A percentile compares a stretch with the other conserved stretches of the same genome.
These are phyloP conservation scores for Heliconius nattereri DNA, from an alignment of 1,140 invertebrate genomes.

Conservation along the genomic window DNA sequence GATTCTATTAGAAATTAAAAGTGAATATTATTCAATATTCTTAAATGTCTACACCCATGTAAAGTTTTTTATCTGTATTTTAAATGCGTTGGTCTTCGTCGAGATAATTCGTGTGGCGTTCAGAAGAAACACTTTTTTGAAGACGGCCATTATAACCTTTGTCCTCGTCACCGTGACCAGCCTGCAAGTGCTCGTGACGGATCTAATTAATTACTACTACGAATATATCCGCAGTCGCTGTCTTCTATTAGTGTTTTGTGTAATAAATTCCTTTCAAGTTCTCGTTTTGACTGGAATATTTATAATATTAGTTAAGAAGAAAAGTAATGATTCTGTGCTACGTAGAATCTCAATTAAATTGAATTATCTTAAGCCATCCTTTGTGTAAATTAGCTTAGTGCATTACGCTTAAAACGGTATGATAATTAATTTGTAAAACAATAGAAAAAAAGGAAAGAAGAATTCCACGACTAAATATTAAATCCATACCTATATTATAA, in stretches of 20 bases:
- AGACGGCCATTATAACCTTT: slow-evolving; percentile 49
- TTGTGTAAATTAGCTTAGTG: not conserved
- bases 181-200: slow-evolving; percentile 53
- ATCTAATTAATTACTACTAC: slow-evolving; percentile 49
- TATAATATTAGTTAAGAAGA: slow-evolving; percentile 43
- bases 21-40: slow-evolving; percentile 36
- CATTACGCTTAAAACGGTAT: too few species aligned
- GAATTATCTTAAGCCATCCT: slow-evolving; percentile 6
- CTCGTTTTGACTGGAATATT: slow-evolving; percentile 47
- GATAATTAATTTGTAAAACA: too few species aligned
- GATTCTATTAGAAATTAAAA: slow-evolving; percentile 33
- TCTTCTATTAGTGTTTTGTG: slow-evolving; percentile 43
- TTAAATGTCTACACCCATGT: slow-evolving; percentile 43
- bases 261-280: slow-evolving; percentile 57
- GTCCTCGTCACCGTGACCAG: slow-evolving; percentile 52
- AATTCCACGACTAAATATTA: too few species aligned
- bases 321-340: slow-evolving; percentile 35
- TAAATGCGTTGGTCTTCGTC: slow-evolving; percentile 51
- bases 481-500: too few species aligned
- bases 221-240: slow-evolving; percentile 31
- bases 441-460: too few species aligned
- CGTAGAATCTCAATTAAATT: slow-evolving; percentile 26
- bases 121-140: slow-evolving; percentile 42
- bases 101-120: slow-evolving; percentile 49
- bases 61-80: slow-evolving; percentile 46